Conservation (phyloP, 2,113 vertebrate genomes). For the Vulpes ferrilata region DNA sequence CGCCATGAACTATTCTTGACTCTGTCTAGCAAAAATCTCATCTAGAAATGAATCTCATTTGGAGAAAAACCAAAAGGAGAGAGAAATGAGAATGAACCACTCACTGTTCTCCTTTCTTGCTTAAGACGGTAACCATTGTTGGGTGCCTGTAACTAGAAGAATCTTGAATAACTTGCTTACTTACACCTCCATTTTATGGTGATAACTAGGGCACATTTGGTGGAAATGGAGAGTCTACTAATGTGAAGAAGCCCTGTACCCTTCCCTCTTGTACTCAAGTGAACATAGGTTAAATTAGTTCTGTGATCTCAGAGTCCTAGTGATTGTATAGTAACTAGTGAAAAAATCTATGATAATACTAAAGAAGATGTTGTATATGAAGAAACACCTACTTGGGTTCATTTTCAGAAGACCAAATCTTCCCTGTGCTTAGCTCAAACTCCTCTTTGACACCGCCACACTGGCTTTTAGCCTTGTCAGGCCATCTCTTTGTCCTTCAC, state of each 20-base stretch:
- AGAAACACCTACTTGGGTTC: not conserved
- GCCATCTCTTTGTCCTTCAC: not conserved
- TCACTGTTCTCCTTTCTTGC: not conserved
- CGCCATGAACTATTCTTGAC: not conserved
- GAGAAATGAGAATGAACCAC: not conserved
- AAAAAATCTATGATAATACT: not conserved
- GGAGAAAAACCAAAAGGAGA: slow-evolving; percentile 15
- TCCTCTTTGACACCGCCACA: not conserved
- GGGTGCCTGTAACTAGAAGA: not conserved
- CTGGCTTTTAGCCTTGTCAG: not conserved
- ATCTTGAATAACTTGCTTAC: not conserved
- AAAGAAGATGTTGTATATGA: not conserved
- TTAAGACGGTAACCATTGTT: not conserved
- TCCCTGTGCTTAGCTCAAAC: not conserved
- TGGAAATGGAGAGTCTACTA: not conserved
- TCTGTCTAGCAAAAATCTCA: not conserved
- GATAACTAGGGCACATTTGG: not conserved
- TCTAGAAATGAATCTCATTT: not conserved
- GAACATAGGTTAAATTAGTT: slow-evolving; percentile 2
- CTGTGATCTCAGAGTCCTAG: not conserved
- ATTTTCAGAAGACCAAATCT: not conserved
- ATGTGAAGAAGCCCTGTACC: not conserved
- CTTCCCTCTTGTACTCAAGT: not conserved
- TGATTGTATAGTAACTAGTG: not conserved
- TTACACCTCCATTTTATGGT: not conserved